These are phyloP conservation scores for Metacarcinus magister DNA, from an alignment of 2,888 invertebrate species.

Conservation along the genomic window DNA sequence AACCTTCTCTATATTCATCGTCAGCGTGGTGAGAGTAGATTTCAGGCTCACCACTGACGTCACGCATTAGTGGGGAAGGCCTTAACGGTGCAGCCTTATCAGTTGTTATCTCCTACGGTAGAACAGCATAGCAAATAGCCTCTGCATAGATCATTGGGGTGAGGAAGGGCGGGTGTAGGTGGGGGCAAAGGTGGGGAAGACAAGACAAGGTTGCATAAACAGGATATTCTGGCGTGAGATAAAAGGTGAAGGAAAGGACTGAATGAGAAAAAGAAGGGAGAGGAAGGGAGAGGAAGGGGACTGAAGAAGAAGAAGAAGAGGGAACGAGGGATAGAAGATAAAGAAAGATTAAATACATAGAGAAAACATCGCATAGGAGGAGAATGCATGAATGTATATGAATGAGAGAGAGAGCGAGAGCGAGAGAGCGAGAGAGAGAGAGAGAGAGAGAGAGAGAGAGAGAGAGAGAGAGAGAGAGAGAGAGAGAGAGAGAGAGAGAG, in stretches of 20 bases:
- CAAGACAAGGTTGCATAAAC: neutral
- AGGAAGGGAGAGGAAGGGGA: neutral
- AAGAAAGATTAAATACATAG: neutral
- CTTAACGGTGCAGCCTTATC: constrained; percentile 18
- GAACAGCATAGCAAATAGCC: constrained; percentile 11
- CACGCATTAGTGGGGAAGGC: neutral
- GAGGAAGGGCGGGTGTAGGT: neutral
- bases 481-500: constrained; percentile 56
- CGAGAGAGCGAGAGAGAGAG: neutral
- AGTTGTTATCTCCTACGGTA: constrained; percentile 1
- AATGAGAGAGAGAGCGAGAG: constrained; percentile 7
- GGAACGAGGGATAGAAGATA: neutral
- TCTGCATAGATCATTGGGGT: neutral
- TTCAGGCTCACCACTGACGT: neutral
- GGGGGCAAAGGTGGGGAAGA: neutral
- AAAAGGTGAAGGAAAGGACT: neutral
- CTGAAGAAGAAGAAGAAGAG: neutral
- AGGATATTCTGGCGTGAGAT: neutral
- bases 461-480: constrained; percentile 55
- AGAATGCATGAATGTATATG: neutral
- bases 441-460: neutral
- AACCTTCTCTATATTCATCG: constrained; percentile 43
- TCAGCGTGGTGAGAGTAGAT: neutral
- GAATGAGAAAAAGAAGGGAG: neutral
- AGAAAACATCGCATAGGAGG: neutral